These are phyloP conservation scores for Cryptocheilus praepositus DNA, from an alignment of 2,888 invertebrate species.

Conservation along the genomic window DNA sequence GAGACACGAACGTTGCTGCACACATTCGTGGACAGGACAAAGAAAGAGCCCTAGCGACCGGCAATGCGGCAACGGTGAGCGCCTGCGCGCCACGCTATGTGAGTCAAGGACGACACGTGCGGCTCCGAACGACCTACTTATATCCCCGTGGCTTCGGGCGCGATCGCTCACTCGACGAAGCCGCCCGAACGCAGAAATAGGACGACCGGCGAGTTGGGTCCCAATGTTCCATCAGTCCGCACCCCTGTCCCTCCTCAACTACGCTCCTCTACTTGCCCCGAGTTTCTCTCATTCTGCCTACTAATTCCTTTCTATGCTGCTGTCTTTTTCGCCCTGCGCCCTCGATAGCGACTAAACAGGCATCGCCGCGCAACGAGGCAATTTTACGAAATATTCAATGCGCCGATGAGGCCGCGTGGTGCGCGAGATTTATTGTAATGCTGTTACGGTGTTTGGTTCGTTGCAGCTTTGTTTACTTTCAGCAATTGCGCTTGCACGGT, in stretches of 20 bases:
- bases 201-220: constrained; percentile 49
- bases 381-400: too few relatives aligned
- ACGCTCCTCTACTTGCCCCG: constrained; percentile 18
- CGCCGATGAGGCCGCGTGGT: too few relatives aligned
- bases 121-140: constrained; percentile 74
- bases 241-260: constrained; percentile 20
- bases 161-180: constrained; percentile 66
- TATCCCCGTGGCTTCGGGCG: constrained; percentile 69
- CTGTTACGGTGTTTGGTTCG: too few relatives aligned
- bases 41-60: constrained; percentile 67
- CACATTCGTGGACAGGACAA: constrained; percentile 39
- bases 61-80: constrained; percentile 68
- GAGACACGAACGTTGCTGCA: background rate
- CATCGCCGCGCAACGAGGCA: too few relatives aligned
- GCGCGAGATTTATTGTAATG: too few relatives aligned
- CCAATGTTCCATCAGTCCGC: constrained; percentile 35
- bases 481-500: too few relatives aligned
- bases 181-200: constrained; percentile 70
- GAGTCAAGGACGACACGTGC: constrained; percentile 76
- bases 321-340: too few relatives aligned
- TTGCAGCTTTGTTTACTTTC: too few relatives aligned
- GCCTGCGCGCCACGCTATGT: constrained; percentile 72
- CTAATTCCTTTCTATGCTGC: background rate
- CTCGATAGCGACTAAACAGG: too few relatives aligned
- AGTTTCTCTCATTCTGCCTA: constrained; percentile 15